These are phyloP conservation scores for Aphrophora alni DNA, from an alignment of 2,888 invertebrate species.

Conservation along the genomic window DNA sequence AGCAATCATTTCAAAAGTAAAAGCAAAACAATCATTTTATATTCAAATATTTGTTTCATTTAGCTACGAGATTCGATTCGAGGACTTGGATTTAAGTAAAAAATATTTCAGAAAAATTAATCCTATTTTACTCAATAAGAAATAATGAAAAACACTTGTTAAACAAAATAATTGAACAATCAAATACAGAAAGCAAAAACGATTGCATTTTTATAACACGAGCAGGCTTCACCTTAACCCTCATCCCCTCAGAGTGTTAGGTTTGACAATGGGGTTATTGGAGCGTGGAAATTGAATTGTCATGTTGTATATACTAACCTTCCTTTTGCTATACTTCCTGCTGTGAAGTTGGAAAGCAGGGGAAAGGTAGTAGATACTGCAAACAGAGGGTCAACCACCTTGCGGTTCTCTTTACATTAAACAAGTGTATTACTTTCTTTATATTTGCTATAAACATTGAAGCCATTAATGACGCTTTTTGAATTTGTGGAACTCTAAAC, in stretches of 20 bases:
- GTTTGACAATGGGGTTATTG: neutral
- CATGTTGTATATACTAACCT: neutral
- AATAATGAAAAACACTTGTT: neutral
- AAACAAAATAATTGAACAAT: neutral
- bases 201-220: neutral
- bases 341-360: neutral
- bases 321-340: neutral
- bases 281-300: conserved; percentile 2
- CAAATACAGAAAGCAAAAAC: neutral
- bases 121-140: no score
- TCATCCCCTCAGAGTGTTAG: neutral
- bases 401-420: no score
- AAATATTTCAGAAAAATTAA: no score
- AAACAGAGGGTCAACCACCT: neutral
- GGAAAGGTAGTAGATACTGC: neutral
- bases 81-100: no score
- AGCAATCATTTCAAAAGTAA: no score
- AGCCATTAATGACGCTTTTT: no score
- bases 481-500: no score
- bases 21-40: no score
- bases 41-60: no score
- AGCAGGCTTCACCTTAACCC: neutral
- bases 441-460: no score
- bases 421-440: no score
- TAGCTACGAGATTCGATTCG: no score